These are phyloP conservation scores for Polypterus senegalus DNA, from an alignment of 2,113 vertebrate genomes.

Conservation along the genomic window DNA sequence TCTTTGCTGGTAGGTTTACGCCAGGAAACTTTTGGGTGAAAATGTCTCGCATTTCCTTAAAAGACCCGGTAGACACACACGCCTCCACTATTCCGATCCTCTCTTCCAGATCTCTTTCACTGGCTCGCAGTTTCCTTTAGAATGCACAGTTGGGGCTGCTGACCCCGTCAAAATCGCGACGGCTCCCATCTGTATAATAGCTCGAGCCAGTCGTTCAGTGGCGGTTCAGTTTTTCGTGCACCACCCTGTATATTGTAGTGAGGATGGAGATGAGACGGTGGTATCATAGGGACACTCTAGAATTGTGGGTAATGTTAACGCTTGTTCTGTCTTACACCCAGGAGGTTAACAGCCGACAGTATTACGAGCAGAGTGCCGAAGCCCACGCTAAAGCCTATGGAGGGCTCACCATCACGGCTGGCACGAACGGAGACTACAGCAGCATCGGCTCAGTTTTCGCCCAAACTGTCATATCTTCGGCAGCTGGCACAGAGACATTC, in stretches of 20 bases:
- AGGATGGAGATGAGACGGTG: not conserved
- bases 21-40: too few relatives aligned
- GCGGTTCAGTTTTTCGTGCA: too few relatives aligned
- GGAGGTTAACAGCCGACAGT: slow-evolving; percentile 38
- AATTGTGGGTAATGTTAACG: not conserved
- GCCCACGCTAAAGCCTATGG: slow-evolving; percentile 33
- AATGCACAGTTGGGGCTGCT: too few relatives aligned
- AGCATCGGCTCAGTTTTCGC: slow-evolving; percentile 23
- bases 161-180: too few relatives aligned
- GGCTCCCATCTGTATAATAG: too few relatives aligned
- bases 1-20: too few relatives aligned
- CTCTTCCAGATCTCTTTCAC: too few relatives aligned
- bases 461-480: slow-evolving; percentile 21
- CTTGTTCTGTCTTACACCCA: slow-evolving; percentile 1
- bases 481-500: slow-evolving; percentile 19
- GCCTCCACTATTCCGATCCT: too few relatives aligned
- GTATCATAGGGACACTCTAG: not conserved
- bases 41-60: too few relatives aligned
- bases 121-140: too few relatives aligned
- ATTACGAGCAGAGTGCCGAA: slow-evolving; percentile 33
- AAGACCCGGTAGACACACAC: too few relatives aligned
- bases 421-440: slow-evolving; percentile 16
- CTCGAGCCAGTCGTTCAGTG: too few relatives aligned
- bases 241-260: not conserved
- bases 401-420: slow-evolving; percentile 22